Percentiles rank a stretch among this genome's conserved stretches.
Evolutionary conservation across 2,113 vertebrate species (phyloP).

Genomic region (Bubo scandiacus): DNA sequence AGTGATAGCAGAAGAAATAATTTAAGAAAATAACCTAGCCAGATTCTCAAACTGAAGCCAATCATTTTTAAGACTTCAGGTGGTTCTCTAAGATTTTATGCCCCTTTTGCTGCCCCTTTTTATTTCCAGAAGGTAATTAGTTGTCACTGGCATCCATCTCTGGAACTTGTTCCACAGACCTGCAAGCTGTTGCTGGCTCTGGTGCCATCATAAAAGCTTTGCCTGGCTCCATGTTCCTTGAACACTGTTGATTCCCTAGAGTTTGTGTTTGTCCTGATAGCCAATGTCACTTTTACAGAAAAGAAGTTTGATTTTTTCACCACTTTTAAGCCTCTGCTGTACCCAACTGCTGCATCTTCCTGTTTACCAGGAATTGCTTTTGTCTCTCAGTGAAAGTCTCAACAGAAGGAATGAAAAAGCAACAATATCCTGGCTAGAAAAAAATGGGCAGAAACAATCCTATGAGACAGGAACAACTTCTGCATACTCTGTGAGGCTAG

Average conservation of each 20-base stretch:
- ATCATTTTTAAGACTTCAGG: neutral
- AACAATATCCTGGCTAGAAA: neutral
- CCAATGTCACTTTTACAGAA: neutral
- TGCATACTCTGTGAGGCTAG: neutral
- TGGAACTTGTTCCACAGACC: neutral
- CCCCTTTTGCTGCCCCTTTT: neutral
- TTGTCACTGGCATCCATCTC: neutral
- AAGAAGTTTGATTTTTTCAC: neutral
- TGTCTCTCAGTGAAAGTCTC: neutral
- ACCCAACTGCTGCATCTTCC: neutral
- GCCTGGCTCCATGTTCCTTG: neutral
- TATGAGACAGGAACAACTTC: neutral
- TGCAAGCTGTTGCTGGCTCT: neutral
- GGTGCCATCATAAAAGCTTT: neutral
- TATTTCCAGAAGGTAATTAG: neutral
- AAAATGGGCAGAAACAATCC: neutral
- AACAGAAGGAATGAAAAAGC: neutral
- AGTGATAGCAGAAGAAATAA: conserved; percentile 21
- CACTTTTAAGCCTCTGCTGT: neutral
- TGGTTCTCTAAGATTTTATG: neutral
- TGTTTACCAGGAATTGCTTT: neutral
- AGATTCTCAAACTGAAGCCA: neutral
- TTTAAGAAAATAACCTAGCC: neutral
- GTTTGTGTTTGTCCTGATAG: neutral
- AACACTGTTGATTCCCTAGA: neutral